Conservation (phyloP, 1,140 invertebrate species). For the Trichonephila clavata region DNA sequence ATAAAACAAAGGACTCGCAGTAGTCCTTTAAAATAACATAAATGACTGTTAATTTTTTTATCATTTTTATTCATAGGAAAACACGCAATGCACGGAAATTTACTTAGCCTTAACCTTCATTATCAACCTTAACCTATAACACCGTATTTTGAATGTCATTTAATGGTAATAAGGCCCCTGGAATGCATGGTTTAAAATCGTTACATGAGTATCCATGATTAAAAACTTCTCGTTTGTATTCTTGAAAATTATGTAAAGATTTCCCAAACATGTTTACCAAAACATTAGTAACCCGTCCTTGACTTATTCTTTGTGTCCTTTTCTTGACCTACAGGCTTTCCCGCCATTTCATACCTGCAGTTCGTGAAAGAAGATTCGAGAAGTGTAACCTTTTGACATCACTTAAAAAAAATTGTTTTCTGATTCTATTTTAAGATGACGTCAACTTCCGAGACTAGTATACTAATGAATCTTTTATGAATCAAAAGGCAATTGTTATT, state of each 20-base stretch:
- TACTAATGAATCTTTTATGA: background rate
- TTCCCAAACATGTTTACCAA: constrained; percentile 1
- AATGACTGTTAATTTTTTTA: too few species aligned
- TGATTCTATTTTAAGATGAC: background rate
- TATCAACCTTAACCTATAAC: constrained; percentile 9
- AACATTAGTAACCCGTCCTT: background rate
- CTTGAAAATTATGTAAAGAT: background rate
- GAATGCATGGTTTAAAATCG: background rate
- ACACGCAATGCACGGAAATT: too few species aligned
- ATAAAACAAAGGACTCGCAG: too few species aligned
- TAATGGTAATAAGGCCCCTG: background rate
- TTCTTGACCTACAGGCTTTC: background rate
- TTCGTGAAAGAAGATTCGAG: background rate
- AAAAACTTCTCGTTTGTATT: background rate
- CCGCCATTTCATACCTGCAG: background rate
- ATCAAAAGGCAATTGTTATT: background rate
- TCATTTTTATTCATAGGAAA: too few species aligned
- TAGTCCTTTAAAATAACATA: too few species aligned
- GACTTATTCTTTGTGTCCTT: background rate
- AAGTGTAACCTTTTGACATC: background rate
- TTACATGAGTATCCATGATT: background rate
- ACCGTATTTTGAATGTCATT: background rate
- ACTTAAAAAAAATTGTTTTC: background rate
- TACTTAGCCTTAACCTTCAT: background rate
- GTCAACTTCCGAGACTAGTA: background rate